Evolutionary conservation across 2,797 vertebrate genomes (phyloP).

Genomic region (Gobionotothen gibberifrons): DNA sequence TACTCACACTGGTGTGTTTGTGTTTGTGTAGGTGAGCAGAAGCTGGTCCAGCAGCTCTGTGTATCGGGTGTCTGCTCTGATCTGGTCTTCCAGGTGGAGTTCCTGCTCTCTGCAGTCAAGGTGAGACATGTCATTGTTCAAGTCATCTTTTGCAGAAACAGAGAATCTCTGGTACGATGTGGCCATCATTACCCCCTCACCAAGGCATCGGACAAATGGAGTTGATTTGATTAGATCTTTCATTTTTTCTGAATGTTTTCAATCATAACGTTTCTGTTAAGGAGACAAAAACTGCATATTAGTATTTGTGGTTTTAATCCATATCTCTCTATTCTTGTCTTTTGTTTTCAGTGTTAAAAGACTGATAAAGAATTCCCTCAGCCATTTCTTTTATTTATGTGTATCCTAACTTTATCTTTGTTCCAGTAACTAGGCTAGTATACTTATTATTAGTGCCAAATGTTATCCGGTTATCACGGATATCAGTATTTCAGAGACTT

Average conservation of each 20-base stretch:
- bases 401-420: too few species aligned
- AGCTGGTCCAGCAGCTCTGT: constrained; percentile 78
- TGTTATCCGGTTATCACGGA: background rate
- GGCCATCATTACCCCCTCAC: background rate
- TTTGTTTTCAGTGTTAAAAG: too few species aligned
- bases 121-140: constrained; percentile 73
- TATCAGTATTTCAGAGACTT: background rate
- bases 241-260: background rate
- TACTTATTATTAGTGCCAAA: background rate
- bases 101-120: constrained; percentile 86
- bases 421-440: background rate
- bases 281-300: background rate
- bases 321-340: background rate
- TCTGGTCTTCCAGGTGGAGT: constrained; percentile 89
- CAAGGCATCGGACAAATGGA: background rate
- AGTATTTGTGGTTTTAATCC: background rate
- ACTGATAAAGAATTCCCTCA: too few species aligned
- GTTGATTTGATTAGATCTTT: background rate
- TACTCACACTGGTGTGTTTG: background rate
- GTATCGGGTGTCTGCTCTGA: constrained; percentile 84
- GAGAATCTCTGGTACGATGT: background rate
- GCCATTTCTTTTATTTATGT: too few species aligned
- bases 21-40: constrained; percentile 79
- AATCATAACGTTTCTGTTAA: background rate
- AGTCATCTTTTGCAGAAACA: background rate